A percentile compares a stretch with the other conserved stretches of the same genome.
Evolutionary conservation across 1,140 invertebrate species (phyloP).

Genomic region (Leptopilina clavipes): DNA sequence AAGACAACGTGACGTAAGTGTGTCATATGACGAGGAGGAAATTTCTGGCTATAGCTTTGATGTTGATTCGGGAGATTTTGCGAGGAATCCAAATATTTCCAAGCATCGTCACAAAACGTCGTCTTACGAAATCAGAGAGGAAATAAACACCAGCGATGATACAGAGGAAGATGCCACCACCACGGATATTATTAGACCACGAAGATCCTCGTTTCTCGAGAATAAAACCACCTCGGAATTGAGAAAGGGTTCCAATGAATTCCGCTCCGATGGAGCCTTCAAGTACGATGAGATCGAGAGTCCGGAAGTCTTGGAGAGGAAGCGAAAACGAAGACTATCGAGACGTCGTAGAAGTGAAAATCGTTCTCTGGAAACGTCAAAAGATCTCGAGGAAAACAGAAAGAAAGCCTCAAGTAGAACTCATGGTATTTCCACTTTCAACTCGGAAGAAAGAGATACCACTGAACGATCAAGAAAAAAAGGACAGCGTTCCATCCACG

Average conservation of each 20-base stretch:
- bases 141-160: conserved; percentile 41
- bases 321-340: conserved; percentile 43
- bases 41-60: conserved; percentile 22
- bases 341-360: conserved; percentile 38
- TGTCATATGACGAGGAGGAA: conserved; percentile 36
- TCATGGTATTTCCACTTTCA: conserved; percentile 41
- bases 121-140: conserved; percentile 35
- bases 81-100: conserved; percentile 31
- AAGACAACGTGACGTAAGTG: background rate
- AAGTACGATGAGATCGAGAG: conserved; percentile 40
- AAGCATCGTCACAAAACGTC: conserved; percentile 37
- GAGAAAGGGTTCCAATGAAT: conserved; percentile 29
- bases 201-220: conserved; percentile 35
- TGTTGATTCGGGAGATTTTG: conserved; percentile 43
- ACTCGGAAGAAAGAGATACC: conserved; percentile 37
- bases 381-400: conserved; percentile 42
- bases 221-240: conserved; percentile 40
- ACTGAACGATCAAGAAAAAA: conserved; percentile 36
- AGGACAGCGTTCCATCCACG: conserved; percentile 32
- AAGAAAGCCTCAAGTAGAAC: conserved; percentile 39
- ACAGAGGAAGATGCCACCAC: conserved; percentile 39
- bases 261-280: conserved; percentile 35
- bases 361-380: conserved; percentile 25
- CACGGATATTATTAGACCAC: conserved; percentile 40
- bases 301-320: conserved; percentile 40